A percentile compares a stretch with the other conserved stretches of the same genome.
These are phyloP conservation scores for Carposina sasakii DNA, from an alignment of 1,140 invertebrate genomes.

Conservation along the genomic window DNA sequence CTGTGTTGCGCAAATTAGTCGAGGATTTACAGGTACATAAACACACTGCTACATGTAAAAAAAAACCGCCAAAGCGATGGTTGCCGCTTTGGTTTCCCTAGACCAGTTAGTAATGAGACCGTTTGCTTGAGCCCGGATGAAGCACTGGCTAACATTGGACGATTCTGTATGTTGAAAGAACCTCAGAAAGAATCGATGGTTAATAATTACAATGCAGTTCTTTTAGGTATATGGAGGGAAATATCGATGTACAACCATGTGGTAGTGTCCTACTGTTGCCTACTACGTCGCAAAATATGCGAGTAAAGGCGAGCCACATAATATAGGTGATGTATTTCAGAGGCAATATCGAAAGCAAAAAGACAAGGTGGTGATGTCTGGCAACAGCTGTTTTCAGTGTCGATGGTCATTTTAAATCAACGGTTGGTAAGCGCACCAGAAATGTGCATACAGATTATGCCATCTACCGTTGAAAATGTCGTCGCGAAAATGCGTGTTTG, in stretches of 20 bases:
- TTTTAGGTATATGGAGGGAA: not conserved
- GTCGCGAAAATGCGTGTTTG: conserved; percentile 24
- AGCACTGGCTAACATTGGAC: not conserved
- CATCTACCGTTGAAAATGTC: conserved; percentile 24
- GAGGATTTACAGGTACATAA: conserved; percentile 1
- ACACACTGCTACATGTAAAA: conserved; percentile 8
- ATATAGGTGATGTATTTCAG: conserved; percentile 24
- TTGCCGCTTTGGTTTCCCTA: conserved; percentile 8
- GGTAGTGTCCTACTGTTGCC: conserved; percentile 12
- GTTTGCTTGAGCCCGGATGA: not conserved
- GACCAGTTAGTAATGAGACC: not conserved
- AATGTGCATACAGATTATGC: conserved; percentile 19
- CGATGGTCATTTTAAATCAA: conserved; percentile 23
- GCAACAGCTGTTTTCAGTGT: conserved; percentile 20
- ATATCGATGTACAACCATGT: not conserved
- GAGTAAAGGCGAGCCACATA: conserved; percentile 31
- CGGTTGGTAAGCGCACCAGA: conserved; percentile 21
- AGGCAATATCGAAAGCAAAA: conserved; percentile 24
- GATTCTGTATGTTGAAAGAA: not conserved
- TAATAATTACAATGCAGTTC: conserved; percentile 1
- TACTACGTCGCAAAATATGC: conserved; percentile 35
- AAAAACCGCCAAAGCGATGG: not conserved
- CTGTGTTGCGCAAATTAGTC: not conserved
- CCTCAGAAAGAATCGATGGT: not conserved
- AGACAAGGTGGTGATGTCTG: conserved; percentile 12